A percentile compares a stretch with the other conserved stretches of the same genome.
Evolutionary conservation across 2,888 invertebrate species (phyloP).

Genomic region (Itoplectis maculator): DNA sequence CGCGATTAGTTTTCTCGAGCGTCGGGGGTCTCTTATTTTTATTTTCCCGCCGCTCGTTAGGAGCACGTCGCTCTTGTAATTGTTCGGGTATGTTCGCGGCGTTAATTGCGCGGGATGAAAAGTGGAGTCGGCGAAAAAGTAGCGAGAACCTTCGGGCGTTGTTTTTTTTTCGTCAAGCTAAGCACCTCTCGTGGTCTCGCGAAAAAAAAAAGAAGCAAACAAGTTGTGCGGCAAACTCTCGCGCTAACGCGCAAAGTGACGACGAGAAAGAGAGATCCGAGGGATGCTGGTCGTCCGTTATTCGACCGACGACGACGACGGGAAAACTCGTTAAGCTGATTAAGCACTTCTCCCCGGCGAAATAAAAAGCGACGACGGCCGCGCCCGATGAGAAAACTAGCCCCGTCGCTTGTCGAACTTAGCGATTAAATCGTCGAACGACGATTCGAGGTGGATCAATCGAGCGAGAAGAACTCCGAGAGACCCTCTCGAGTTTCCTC

Average conservation of each 20-base stretch:
- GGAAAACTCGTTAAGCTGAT: slow-evolving; percentile 35
- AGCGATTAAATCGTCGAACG: slow-evolving; percentile 8
- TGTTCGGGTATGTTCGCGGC: not conserved
- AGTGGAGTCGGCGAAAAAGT: slow-evolving; percentile 25
- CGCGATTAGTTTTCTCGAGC: not conserved
- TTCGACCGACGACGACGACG: not conserved
- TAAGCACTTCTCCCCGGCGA: slow-evolving; percentile 13
- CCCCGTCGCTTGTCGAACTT: not conserved
- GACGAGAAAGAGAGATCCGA: not conserved
- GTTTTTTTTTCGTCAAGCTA: not conserved
- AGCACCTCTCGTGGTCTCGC: slow-evolving; percentile 19
- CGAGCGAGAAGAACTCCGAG: slow-evolving; percentile 25
- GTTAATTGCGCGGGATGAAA: slow-evolving; percentile 41
- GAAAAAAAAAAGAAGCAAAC: not conserved
- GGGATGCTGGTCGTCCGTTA: not conserved
- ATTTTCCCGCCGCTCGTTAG: not conserved
- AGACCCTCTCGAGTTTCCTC: not conserved
- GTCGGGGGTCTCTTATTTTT: slow-evolving; percentile 1
- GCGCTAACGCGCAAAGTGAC: slow-evolving; percentile 15
- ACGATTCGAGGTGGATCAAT: not conserved
- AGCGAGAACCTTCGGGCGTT: slow-evolving; percentile 2
- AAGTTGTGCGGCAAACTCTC: slow-evolving; percentile 14
- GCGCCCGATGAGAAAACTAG: not conserved
- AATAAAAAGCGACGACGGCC: not conserved
- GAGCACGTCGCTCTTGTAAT: not conserved